Base-by-base conservation (phyloP, 2,888 invertebrate species). In the Stenolophus ochropezus region DNA sequence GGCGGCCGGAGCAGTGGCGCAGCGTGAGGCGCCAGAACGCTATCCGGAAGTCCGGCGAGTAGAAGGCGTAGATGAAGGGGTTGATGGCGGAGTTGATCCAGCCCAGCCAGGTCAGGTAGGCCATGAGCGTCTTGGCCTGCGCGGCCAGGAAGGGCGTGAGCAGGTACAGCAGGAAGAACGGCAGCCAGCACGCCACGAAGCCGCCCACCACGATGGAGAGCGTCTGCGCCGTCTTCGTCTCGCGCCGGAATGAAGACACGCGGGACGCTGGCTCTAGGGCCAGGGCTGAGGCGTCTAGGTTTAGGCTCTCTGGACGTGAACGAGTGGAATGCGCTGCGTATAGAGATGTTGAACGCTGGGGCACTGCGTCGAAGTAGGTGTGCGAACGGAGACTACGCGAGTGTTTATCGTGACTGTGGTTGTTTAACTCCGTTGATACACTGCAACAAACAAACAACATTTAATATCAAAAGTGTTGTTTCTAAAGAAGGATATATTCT, bases 31-130 rank as follows among this genome's bases (percentile, higher is more conserved):
- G 91, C 96, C 96, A 96, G 86, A 96, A 96, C 0, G 96, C 96
- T 84, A 95, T 91, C 86, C 96, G 92, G 87, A 96, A 96, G 87
- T 96, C 96, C 0, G 94, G 94, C 83, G 96, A 96, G 89, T 96
- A 96, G 87, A 96, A 96, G 18, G 96, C 96, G 86, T 96, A 97
- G 86, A 97, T 97, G 87, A 96, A 96, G 0, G 96, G 96, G 89
- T 97, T 97, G 83, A 97, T 96, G 2, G 96, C 96, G 0, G 96
- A 96, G 87, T 96, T 97, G 85, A 96, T 94, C 96, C 96, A 97
- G 0, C 96, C 97, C 51, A 97, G 90, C 96, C 96, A 97, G 0
- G 96, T 96, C 76, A 96, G 89, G 77, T 94, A 93, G 65, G 93
- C 93, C 92, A 95, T 94, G 75, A 96, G 88, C 2, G 93, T 75